Conservation (phyloP, 2,113 vertebrate genomes). For the Nothoprocta perdicaria region DNA sequence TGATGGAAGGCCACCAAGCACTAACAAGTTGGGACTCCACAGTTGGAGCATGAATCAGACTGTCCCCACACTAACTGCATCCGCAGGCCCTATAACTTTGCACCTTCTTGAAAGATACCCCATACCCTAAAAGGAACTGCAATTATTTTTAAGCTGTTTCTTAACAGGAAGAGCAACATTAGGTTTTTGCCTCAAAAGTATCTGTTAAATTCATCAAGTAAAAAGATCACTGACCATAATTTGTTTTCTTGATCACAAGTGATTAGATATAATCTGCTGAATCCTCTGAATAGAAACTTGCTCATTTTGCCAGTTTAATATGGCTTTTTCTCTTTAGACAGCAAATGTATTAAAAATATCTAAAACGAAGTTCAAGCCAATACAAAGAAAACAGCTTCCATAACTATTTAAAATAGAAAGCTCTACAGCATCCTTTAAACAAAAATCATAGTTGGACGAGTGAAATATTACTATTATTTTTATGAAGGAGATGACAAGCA, state of each 20-base stretch:
- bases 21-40: not conserved
- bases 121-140: not conserved
- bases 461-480: not conserved
- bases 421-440: not conserved
- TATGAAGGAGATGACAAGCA: not conserved
- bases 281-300: not conserved
- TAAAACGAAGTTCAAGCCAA: not conserved
- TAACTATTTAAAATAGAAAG: slow-evolving; percentile 3
- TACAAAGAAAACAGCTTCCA: not conserved
- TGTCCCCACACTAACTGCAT: not conserved
- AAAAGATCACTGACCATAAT: not conserved
- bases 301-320: not conserved
- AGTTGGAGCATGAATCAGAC: not conserved
- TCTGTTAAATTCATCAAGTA: not conserved
- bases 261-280: not conserved
- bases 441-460: not conserved
- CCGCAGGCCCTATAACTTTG: too few relatives aligned
- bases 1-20: not conserved
- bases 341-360: not conserved
- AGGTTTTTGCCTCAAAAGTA: not conserved
- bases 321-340: not conserved
- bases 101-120: not conserved
- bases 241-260: not conserved
- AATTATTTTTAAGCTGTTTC: not conserved
- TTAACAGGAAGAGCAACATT: not conserved